Evolutionary conservation across 2,888 invertebrate genomes (phyloP).

Genomic region (Neocrepidodera transversa): DNA sequence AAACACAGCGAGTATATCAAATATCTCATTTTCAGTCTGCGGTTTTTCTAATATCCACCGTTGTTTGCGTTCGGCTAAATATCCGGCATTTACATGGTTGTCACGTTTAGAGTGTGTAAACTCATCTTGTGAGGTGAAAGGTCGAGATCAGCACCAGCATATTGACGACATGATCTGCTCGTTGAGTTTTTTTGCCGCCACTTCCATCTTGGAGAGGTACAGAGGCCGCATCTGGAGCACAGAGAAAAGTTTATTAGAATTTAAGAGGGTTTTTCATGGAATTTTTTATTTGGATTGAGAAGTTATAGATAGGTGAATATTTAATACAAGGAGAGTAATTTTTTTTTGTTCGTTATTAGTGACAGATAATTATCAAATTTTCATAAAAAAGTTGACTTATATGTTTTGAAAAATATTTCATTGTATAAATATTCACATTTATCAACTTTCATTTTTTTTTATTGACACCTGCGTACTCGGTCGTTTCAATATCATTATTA

Average conservation of each 20-base stretch:
- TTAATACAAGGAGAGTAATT: no score
- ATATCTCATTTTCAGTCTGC: conserved; percentile 8
- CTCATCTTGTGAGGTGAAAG: conserved; percentile 44
- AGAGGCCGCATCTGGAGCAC: conserved; percentile 65
- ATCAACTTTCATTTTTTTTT: no score
- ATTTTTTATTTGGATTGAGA: no score
- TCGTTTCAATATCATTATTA: no score
- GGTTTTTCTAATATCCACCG: conserved; percentile 26
- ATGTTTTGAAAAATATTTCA: no score
- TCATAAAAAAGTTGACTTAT: no score
- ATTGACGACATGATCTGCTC: conserved; percentile 47
- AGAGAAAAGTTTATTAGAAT: background rate
- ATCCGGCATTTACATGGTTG: conserved; percentile 36
- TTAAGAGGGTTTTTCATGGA: background rate
- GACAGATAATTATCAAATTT: no score
- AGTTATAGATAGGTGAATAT: no score
- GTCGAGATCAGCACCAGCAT: conserved; percentile 41
- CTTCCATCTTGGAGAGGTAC: conserved; percentile 58
- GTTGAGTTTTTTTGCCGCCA: conserved; percentile 28
- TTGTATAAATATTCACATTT: no score
- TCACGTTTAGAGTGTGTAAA: conserved; percentile 43
- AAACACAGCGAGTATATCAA: background rate
- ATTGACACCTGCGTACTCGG: no score
- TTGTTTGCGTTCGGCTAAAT: conserved; percentile 32
- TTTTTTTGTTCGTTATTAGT: no score